Evolutionary conservation across 2,888 invertebrate species (phyloP), one percentile per base, ranked within the genome.

Genomic region (Limnephilus auricula): DNA sequence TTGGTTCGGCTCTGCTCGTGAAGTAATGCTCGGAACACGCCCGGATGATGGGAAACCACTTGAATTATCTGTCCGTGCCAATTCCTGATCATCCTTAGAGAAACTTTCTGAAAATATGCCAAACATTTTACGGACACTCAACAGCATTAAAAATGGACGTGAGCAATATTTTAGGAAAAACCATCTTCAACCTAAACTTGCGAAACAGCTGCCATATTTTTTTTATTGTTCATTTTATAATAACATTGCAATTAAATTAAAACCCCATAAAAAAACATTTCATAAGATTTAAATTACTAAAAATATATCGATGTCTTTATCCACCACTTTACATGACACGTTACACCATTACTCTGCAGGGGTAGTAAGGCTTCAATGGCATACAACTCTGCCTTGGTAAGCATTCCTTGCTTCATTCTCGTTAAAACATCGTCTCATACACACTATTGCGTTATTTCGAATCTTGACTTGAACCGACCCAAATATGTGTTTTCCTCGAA

Each of bases 71-170:
- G 90, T 25, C 83, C 78, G 84, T 84, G 90, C 90, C 90, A 90
- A 84, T 84, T 90, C 31, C 89, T 34, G 82, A 89, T 89, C 89
- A 82, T 80, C 79, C 37, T 79, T 79, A 31, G 32, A 84, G 40
- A 84, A 82, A 40, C 32, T 90, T 86, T 65, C 65, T 89, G 88
- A 91, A 89, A 45, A 89, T 83, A 90, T 80, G 90, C 90, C 90
- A 88, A 88, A 50, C 65, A 15, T 87, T 87, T 87, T 65, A 87
- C 31, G 65, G 78, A 78, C 87, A 31, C 87, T 87, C 65, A 31
- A 78, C 87, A 65, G 32, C 31, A 50, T 85, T 87, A 32, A 87
- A 87, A 78, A 50, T 32, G 78, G n/a, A 87, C 78, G 50, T 87
- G 25, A 65, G 34, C 34, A 65, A 87, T 85, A 40, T n/a, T 40